A percentile compares a stretch with the other conserved stretches of the same genome.
Evolutionary conservation across 2,113 vertebrate species (phyloP).

Genomic region (Thalassarche chlororhynchos): DNA sequence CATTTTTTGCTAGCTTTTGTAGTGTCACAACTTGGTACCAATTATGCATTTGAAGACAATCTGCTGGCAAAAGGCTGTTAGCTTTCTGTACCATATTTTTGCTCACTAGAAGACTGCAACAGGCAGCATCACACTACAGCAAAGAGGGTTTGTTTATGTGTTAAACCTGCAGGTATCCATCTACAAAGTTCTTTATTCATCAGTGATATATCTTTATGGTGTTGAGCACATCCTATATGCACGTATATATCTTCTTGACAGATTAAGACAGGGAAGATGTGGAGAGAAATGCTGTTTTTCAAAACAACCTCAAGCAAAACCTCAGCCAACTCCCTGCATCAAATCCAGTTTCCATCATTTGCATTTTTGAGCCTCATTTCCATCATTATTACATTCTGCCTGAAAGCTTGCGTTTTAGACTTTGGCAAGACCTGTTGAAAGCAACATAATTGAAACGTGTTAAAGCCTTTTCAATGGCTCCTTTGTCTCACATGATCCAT

Average conservation of each 20-base stretch:
- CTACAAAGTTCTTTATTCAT: neutral
- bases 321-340: neutral
- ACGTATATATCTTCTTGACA: neutral
- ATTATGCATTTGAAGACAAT: neutral
- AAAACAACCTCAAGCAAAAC: constrained; percentile 40
- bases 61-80: neutral
- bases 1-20: neutral
- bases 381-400: constrained; percentile 49
- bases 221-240: neutral
- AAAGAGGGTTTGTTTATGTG: neutral
- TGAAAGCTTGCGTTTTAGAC: constrained; percentile 42
- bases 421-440: constrained; percentile 32
- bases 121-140: neutral
- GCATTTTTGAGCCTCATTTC: neutral
- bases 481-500: constrained; percentile 29
- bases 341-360: neutral
- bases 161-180: neutral
- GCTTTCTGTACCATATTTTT: neutral
- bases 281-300: constrained; percentile 22
- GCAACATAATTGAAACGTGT: neutral
- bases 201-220: neutral
- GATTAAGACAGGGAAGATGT: neutral
- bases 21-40: neutral
- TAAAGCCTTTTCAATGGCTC: constrained; percentile 14
- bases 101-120: neutral